Percentiles rank a stretch among this genome's conserved stretches.
Conservation (phyloP, 2,888 invertebrate species). For the Lepidochitona cinerea region DNA sequence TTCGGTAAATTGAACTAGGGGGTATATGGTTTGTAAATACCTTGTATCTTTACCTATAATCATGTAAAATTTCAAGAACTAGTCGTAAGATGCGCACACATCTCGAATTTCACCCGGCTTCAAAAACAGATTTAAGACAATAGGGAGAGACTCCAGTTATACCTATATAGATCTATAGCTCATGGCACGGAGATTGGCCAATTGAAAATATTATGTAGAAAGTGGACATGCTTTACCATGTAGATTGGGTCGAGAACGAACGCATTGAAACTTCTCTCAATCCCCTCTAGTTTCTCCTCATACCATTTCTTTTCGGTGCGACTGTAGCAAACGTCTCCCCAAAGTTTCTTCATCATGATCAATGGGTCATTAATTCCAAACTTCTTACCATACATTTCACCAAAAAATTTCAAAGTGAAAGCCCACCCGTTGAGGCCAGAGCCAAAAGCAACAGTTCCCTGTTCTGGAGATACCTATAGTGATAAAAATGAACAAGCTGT, state of each 20-base stretch:
- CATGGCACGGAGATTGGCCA: too few species aligned
- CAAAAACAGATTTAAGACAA: too few species aligned
- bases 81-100: neutral
- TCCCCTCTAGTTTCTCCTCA: slow-evolving; percentile 27
- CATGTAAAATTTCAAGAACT: neutral
- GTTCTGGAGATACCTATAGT: slow-evolving; percentile 88
- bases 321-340: slow-evolving; percentile 99
- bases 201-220: too few species aligned
- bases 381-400: slow-evolving; percentile 99
- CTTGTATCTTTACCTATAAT: too few species aligned
- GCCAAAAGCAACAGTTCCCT: slow-evolving; percentile 99
- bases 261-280: slow-evolving; percentile 93
- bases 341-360: slow-evolving; percentile 93
- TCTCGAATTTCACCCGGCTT: too few species aligned
- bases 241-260: slow-evolving; percentile 99
- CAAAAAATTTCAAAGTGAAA: slow-evolving; percentile 99
- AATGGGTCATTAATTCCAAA: slow-evolving; percentile 86
- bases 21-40: too few species aligned
- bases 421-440: slow-evolving; percentile 99
- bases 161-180: too few species aligned
- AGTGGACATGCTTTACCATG: slow-evolving; percentile 81
- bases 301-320: slow-evolving; percentile 98
- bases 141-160: too few species aligned
- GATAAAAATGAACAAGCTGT: neutral
- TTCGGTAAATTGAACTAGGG: too few species aligned